Evolutionary conservation across 2,888 invertebrate species (phyloP), one percentile per base, ranked within the genome.

Genomic region (Deilephila porcellus): DNA sequence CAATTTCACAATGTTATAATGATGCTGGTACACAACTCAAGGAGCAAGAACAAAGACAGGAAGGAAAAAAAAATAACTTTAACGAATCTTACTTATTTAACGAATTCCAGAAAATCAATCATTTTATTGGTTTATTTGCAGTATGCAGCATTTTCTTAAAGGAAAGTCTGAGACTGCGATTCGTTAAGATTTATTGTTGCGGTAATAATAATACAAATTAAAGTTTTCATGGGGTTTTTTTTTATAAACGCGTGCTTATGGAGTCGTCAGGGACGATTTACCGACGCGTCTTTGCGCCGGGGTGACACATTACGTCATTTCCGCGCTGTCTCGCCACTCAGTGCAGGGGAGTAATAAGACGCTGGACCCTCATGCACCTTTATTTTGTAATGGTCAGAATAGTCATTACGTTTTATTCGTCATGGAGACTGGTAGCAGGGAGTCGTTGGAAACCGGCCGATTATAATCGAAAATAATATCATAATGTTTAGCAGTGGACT

Each of bases 261-360:
- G 62, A 70, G 56, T 62, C 59, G 53, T 4, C 45, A n/a, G 56
- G 52, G 56, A 71, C 64, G 71, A 73, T 71, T 71, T 70, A 71
- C 72, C 64, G 52, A 34, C 53, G 14, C 32, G 59, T 73, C 74
- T 74, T 60, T 60, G 70, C 71, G 71, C 34, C 29, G 60, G 63
- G n/a, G 76, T 78, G 81, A 81, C 80, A 76, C 75, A 80, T 80
- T 76, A 80, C 76, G 71, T 63, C 72, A 79, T 77, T 80, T 79
- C 78, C 79, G 60, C 64, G 59, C 59, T 72, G 74, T 74, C 52
- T 63, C 53, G 45, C 29, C 70, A 32, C n/a, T 34, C 67, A 71
- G 71, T 60, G 25, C 60, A 8, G 60, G 20, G 37, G 14, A n/a
- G 59, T 25, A 52, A 60, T 60, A 11, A 45, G 14, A 0, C 1